Conservation (phyloP, 2,113 vertebrate genomes). For the Perognathus longimembris region DNA sequence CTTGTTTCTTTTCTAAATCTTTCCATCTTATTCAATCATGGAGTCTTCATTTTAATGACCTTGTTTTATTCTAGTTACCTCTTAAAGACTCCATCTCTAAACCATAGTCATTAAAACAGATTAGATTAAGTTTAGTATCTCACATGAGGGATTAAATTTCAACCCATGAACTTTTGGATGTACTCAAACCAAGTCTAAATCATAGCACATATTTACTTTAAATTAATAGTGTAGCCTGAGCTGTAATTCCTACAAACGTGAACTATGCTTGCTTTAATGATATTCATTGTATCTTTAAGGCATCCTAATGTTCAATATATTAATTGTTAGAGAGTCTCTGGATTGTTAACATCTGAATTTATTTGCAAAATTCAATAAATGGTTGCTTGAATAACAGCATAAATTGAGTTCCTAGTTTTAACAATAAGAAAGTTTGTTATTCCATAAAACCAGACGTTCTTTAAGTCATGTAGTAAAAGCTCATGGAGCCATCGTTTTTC, state of each 20-base stretch:
- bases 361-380: conserved; percentile 10
- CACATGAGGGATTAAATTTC: not conserved
- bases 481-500: not conserved
- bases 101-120: not conserved
- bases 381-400: not conserved
- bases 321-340: conserved; percentile 15
- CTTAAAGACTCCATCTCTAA: not conserved
- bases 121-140: not conserved
- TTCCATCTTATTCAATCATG: not conserved
- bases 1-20: not conserved
- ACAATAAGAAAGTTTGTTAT: conserved; percentile 22
- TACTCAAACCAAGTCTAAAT: not conserved
- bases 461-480: not conserved
- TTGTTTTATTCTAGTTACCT: not conserved
- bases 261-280: not conserved
- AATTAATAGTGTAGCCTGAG: no score
- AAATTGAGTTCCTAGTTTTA: conserved; percentile 1
- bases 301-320: not conserved
- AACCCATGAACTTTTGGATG: not conserved
- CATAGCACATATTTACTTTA: not conserved
- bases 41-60: not conserved
- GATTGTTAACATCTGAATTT: conserved; percentile 12
- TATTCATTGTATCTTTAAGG: not conserved
- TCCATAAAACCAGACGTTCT: not conserved
- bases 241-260: not conserved